These are phyloP conservation scores for Trichogramma pretiosum DNA, from an alignment of 1,140 invertebrate species.

Conservation along the genomic window DNA sequence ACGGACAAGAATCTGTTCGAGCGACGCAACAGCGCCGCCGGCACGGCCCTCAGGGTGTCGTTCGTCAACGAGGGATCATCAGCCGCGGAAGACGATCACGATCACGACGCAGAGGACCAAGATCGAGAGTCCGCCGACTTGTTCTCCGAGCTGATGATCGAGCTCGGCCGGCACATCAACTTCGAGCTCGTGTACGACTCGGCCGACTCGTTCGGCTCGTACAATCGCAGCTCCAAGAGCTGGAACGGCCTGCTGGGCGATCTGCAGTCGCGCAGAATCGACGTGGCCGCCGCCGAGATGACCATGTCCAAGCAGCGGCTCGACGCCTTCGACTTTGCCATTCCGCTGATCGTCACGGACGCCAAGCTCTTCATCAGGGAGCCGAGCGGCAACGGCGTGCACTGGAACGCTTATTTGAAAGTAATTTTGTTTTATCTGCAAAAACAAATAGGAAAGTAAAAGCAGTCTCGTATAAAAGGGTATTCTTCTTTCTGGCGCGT, in stretches of 20 bases:
- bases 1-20: slow-evolving; percentile 13
- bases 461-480: background rate
- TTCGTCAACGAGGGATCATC: slow-evolving; percentile 16
- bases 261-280: background rate
- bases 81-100: too few species aligned
- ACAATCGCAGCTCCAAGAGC: background rate
- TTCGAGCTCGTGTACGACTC: slow-evolving; percentile 18
- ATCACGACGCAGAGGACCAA: too few species aligned
- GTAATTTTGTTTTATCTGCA: slow-evolving; percentile 13
- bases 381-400: slow-evolving; percentile 7
- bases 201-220: background rate
- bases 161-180: slow-evolving; percentile 25
- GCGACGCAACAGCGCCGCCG: slow-evolving; percentile 20
- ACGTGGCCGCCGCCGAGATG: slow-evolving; percentile 4
- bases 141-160: slow-evolving; percentile 20
- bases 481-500: slow-evolving; percentile 1
- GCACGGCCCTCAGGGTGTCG: slow-evolving; percentile 18
- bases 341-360: slow-evolving; percentile 20
- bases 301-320: background rate
- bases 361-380: slow-evolving; percentile 24
- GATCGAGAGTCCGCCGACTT: slow-evolving; percentile 7
- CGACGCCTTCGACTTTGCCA: background rate
- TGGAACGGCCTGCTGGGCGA: slow-evolving; percentile 9
- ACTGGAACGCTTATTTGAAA: slow-evolving; percentile 29
- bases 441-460: background rate